Percentiles rank a stretch among this genome's conserved stretches.
phyloP scores from a whole-genome alignment of 2,888 invertebrate species.

The Cephus spinipes region DNA sequence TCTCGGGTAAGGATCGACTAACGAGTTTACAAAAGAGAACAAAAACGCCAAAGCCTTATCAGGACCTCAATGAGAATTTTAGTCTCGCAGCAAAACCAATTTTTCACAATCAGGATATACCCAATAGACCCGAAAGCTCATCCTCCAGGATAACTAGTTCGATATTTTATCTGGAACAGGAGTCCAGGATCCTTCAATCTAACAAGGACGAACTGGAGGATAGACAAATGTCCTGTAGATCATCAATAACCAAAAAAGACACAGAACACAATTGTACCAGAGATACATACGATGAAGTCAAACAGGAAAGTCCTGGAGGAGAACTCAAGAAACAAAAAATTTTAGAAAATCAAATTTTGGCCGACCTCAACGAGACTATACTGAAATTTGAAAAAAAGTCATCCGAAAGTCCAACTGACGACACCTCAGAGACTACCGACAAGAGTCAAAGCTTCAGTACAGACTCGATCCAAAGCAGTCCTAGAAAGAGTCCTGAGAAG shows the following conservation, averaged over 20 bases:
- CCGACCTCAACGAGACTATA: conserved; percentile 58
- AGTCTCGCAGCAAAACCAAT: conserved; percentile 47
- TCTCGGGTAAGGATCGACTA: conserved; percentile 23
- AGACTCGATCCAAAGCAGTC: conserved; percentile 53
- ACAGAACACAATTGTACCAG: conserved; percentile 12
- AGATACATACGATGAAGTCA: not conserved
- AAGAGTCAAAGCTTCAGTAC: conserved; percentile 49
- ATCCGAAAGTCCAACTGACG: not conserved
- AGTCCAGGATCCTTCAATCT: conserved; percentile 1
- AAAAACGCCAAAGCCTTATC: not conserved
- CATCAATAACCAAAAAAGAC: conserved; percentile 6
- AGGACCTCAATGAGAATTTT: conserved; percentile 47
- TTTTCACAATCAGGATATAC: conserved; percentile 23
- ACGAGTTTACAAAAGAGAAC: conserved; percentile 5
- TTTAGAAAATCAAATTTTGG: conserved; percentile 43
- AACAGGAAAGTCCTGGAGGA: not conserved
- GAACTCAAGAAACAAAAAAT: conserved; percentile 2
- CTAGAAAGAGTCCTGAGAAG: conserved; percentile 26
- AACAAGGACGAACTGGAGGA: conserved; percentile 13
- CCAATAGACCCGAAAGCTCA: conserved; percentile 9
- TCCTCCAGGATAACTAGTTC: conserved; percentile 26
- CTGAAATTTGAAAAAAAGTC: conserved; percentile 50
- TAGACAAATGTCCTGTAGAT: not conserved
- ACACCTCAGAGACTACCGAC: conserved; percentile 8
- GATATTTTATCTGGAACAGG: conserved; percentile 40